phyloP scores from a whole-genome alignment of 2,888 invertebrate genomes.

The Lasius fuliginosus region DNA sequence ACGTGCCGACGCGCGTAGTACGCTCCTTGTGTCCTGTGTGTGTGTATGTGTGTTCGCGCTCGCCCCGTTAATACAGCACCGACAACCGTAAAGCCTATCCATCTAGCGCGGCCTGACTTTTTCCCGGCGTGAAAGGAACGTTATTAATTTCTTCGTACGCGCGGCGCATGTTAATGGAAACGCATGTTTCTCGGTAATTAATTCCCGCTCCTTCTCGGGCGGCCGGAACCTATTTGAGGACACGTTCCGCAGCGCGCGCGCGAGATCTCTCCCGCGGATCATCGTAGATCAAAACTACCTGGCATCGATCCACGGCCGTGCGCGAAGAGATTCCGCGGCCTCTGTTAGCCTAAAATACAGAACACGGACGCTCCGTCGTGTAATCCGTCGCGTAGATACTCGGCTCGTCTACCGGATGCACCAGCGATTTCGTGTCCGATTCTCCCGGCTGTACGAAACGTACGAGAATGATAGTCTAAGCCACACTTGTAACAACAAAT shows the following conservation, averaged over 20 bases:
- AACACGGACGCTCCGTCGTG: conserved; percentile 55
- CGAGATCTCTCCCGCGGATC: conserved; percentile 61
- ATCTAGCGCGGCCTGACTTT: conserved; percentile 51
- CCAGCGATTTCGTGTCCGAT: conserved; percentile 21
- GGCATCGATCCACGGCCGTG: conserved; percentile 66
- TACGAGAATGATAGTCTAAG: conserved; percentile 44
- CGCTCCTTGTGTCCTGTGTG: conserved; percentile 11
- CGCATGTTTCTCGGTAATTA: conserved; percentile 73
- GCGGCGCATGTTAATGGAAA: conserved; percentile 61
- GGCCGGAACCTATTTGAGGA: conserved; percentile 65
- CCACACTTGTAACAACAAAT: conserved; percentile 50
- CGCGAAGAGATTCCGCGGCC: conserved; percentile 59
- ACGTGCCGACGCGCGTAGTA: not conserved
- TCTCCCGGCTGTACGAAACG: conserved; percentile 8
- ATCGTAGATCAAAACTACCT: conserved; percentile 65
- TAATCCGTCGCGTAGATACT: conserved; percentile 65
- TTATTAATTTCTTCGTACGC: conserved; percentile 64
- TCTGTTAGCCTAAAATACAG: conserved; percentile 68
- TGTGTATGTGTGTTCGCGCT: not conserved
- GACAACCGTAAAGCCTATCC: conserved; percentile 54
- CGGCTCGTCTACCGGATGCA: conserved; percentile 52
- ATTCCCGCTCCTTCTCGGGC: conserved; percentile 65
- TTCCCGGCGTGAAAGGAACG: conserved; percentile 46
- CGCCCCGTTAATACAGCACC: conserved; percentile 43
- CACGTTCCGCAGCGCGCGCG: conserved; percentile 51